phyloP scores from a whole-genome alignment of 1,140 invertebrate species.

The Ceratina australensis region DNA sequence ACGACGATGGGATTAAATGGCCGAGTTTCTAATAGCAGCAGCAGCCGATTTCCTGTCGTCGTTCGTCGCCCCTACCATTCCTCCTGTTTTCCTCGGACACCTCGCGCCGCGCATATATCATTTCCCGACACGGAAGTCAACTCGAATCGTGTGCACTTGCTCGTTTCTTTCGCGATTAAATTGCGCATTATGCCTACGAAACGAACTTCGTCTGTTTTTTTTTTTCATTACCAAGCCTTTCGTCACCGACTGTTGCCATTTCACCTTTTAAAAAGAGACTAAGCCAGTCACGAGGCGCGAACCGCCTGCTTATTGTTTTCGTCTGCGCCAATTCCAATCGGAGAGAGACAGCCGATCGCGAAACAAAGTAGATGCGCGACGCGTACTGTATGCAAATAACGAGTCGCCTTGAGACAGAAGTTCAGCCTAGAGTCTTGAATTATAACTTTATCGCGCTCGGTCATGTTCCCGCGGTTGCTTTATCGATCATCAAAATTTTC shows the following conservation, averaged over 20 bases:
- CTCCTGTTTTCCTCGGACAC: not conserved
- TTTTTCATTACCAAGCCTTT: not conserved
- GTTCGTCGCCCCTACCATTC: not conserved
- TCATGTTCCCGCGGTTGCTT: not conserved
- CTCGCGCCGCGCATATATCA: not conserved
- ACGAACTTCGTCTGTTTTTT: too few species aligned
- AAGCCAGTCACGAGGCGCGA: not conserved
- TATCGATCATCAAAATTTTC: constrained; percentile 32
- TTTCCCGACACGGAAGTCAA: constrained; percentile 16
- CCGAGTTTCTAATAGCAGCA: constrained; percentile 16
- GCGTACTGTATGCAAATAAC: constrained; percentile 10
- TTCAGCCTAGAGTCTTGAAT: not conserved
- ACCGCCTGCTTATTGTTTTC: not conserved
- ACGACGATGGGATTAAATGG: constrained; percentile 9
- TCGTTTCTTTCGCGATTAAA: constrained; percentile 11
- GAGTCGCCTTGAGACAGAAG: constrained; percentile 11
- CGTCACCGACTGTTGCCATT: not conserved
- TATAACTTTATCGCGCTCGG: not conserved
- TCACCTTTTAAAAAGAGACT: constrained; percentile 1
- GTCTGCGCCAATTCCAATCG: constrained; percentile 11
- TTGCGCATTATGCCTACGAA: constrained; percentile 12
- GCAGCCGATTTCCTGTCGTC: constrained; percentile 23
- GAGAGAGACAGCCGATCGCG: not conserved
- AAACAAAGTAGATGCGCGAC: not conserved
- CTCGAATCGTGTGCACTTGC: not conserved